Percentiles rank a stretch among this genome's conserved stretches.
Conservation (phyloP, 2,888 invertebrate genomes). For the Leptothorax acervorum region DNA sequence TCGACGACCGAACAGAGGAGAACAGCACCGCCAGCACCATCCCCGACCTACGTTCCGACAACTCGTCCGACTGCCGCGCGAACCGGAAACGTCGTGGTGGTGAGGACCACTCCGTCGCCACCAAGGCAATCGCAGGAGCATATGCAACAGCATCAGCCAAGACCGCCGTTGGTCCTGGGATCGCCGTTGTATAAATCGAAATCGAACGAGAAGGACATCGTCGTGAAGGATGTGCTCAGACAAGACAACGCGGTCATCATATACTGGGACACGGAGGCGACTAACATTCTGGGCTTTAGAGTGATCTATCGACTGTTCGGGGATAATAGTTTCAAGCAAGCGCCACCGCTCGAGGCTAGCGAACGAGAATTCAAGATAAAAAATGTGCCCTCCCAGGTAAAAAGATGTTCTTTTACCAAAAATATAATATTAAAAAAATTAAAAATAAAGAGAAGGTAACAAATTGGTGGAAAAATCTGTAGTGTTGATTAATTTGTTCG, state of each 20-base stretch:
- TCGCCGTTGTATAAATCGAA: constrained; percentile 89
- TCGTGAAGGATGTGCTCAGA: constrained; percentile 94
- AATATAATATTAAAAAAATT: not conserved
- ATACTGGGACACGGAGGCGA: constrained; percentile 96
- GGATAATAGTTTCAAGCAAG: constrained; percentile 95
- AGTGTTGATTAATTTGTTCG: not conserved
- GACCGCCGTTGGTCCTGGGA: constrained; percentile 91
- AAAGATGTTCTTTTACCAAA: constrained; percentile 38
- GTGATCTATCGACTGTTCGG: constrained; percentile 96
- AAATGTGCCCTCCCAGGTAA: constrained; percentile 95
- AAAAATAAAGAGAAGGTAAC: not conserved
- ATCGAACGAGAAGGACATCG: constrained; percentile 91
- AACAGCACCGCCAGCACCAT: constrained; percentile 81
- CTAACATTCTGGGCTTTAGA: constrained; percentile 95
- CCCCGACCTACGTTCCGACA: constrained; percentile 69
- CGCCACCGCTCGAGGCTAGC: constrained; percentile 95
- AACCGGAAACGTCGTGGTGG: constrained; percentile 82
- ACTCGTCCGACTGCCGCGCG: constrained; percentile 77
- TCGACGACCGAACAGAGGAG: constrained; percentile 68
- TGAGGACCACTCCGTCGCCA: constrained; percentile 80
- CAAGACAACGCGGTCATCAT: constrained; percentile 95
- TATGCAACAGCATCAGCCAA: constrained; percentile 86
- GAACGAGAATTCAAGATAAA: constrained; percentile 97
- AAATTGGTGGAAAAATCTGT: not conserved
- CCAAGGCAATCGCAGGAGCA: constrained; percentile 72